Evolutionary conservation across 2,888 invertebrate genomes (phyloP).

Genomic region (Zaprionus lineosus): DNA sequence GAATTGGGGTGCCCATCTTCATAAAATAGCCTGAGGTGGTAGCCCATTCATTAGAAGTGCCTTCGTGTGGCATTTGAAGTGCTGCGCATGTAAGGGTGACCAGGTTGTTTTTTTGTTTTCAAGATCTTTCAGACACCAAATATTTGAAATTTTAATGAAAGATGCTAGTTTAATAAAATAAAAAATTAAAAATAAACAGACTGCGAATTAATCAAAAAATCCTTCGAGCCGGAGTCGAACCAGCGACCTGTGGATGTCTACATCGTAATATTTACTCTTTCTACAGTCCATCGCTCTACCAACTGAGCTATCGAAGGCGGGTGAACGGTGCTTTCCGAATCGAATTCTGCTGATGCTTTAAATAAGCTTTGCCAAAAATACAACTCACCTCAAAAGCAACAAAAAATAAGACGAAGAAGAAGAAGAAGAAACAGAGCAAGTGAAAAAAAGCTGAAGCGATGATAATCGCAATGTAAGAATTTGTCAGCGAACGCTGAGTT

Average conservation of each 20-base stretch:
- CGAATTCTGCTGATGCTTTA: conserved; percentile 6
- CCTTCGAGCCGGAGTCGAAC: conserved; percentile 65
- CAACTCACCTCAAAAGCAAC: neutral
- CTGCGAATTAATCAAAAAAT: conserved; percentile 14
- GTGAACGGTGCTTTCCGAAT: neutral
- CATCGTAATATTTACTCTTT: conserved; percentile 44
- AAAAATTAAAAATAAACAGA: neutral
- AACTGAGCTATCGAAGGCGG: conserved; percentile 69
- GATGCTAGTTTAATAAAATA: neutral
- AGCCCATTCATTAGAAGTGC: conserved; percentile 47
- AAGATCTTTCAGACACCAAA: too few species aligned
- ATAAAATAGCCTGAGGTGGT: conserved; percentile 48
- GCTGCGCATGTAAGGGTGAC: conserved; percentile 48
- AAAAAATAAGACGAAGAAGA: neutral
- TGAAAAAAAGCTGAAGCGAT: neutral
- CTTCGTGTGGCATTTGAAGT: neutral
- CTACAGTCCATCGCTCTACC: conserved; percentile 69
- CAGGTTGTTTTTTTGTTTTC: conserved; percentile 17
- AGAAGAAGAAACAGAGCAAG: neutral
- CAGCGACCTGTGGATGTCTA: conserved; percentile 64
- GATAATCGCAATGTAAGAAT: neutral
- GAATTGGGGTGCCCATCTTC: conserved; percentile 31
- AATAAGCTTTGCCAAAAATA: neutral
- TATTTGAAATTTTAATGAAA: neutral
- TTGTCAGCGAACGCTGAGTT: too few species aligned